phyloP scores from a whole-genome alignment of 2,888 invertebrate genomes.

The Agrenia bidenticulata region DNA sequence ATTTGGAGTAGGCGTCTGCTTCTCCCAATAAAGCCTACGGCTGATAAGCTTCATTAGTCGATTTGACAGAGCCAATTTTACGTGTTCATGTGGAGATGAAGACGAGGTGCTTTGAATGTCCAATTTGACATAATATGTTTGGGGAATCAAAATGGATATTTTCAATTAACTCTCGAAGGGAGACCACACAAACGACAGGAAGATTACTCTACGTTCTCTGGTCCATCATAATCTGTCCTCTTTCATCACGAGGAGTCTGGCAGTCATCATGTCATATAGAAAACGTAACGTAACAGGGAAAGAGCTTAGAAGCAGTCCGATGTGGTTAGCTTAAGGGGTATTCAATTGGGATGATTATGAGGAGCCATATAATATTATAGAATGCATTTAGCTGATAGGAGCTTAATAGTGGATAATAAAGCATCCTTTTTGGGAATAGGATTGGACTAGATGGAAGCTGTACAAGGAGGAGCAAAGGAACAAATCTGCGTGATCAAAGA shows the following conservation, averaged over 20 bases:
- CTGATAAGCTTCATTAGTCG: no score
- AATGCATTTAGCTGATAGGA: slow-evolving; percentile 7
- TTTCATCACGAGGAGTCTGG: slow-evolving; percentile 24
- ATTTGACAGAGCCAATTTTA: no score
- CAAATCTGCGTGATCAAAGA: slow-evolving; percentile 52
- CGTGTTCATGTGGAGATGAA: background rate
- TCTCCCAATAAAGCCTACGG: no score
- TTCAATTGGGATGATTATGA: background rate
- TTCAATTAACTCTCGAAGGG: slow-evolving; percentile 41
- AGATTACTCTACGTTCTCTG: slow-evolving; percentile 24
- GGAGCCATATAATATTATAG: background rate
- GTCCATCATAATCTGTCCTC: slow-evolving; percentile 27
- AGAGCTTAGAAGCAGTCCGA: slow-evolving; percentile 5
- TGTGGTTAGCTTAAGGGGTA: slow-evolving; percentile 1
- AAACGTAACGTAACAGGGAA: slow-evolving; percentile 4
- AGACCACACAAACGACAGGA: slow-evolving; percentile 44
- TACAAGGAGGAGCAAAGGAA: slow-evolving; percentile 14
- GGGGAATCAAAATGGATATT: slow-evolving; percentile 43
- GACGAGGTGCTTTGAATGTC: background rate
- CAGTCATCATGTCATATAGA: background rate
- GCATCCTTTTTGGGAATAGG: background rate
- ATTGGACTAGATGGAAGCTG: slow-evolving; percentile 9
- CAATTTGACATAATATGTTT: slow-evolving; percentile 23
- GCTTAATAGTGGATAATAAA: slow-evolving; percentile 4
- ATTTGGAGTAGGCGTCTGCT: no score